Percentiles rank a stretch among this genome's conserved stretches.
Conservation (phyloP, 2,113 vertebrate genomes). For the Lota lota region DNA sequence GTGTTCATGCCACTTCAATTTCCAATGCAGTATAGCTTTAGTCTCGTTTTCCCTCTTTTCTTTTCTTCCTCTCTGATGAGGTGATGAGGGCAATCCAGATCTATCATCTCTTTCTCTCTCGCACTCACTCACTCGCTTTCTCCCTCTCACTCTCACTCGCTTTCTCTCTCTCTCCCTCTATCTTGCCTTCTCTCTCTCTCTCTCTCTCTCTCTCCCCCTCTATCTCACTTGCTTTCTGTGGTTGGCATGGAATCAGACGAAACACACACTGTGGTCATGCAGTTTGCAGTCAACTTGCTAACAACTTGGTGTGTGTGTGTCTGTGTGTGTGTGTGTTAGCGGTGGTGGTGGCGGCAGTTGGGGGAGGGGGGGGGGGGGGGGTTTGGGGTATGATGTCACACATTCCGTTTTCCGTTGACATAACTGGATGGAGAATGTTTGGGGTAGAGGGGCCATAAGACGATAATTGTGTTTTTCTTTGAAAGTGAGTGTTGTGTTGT, state of each 20-base stretch:
- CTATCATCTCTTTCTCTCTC: constrained; percentile 8
- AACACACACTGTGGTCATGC: constrained; percentile 36
- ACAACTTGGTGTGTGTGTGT: constrained; percentile 13
- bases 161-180: constrained; percentile 19
- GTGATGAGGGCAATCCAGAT: constrained; percentile 23
- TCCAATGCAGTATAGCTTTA: constrained; percentile 37
- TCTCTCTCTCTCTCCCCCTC: constrained; percentile 2
- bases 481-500: constrained; percentile 1
- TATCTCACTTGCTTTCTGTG: constrained; percentile 3
- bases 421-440: constrained; percentile 57
- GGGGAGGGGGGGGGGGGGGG: constrained; percentile 22
- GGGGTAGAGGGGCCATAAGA: constrained; percentile 47
- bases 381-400: constrained; percentile 58
- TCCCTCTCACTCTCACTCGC: constrained; percentile 10
- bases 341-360: constrained; percentile 19
- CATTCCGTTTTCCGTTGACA: constrained; percentile 65
- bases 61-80: constrained; percentile 33
- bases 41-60: constrained; percentile 14
- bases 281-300: constrained; percentile 42
- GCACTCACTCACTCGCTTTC: constrained; percentile 32
- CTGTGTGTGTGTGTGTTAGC: constrained; percentile 21
- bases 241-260: constrained; percentile 54
- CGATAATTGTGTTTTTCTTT: constrained; percentile 39
- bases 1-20: constrained; percentile 15
- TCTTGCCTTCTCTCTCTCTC: constrained; percentile 50